phyloP scores from a whole-genome alignment of 2,113 vertebrate genomes.

The Sinocyclocheilus anophthalmus region DNA sequence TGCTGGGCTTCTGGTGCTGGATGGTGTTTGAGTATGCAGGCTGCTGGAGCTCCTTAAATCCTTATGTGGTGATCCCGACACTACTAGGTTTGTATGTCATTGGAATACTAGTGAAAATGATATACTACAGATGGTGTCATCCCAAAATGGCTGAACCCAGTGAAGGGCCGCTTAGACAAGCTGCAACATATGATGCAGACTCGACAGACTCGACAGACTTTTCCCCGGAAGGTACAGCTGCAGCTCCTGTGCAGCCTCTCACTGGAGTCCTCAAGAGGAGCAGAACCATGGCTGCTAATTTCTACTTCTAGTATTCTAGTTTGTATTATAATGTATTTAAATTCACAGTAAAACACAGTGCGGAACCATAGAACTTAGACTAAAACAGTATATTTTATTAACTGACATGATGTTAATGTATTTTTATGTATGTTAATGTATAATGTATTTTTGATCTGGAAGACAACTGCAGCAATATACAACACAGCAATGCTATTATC shows the following conservation, averaged over 20 bases:
- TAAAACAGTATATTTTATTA: too few species aligned
- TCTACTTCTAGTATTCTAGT: slow-evolving; percentile 53
- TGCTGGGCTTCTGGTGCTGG: slow-evolving; percentile 75
- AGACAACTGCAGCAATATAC: too few species aligned
- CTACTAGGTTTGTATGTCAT: accelerated
- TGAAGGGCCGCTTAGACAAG: neutral
- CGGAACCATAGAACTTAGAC: too few species aligned
- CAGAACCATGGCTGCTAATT: slow-evolving; percentile 6
- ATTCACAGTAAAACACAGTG: too few species aligned
- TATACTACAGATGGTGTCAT: slow-evolving; percentile 66
- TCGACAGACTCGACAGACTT: neutral
- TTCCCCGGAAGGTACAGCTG: neutral
- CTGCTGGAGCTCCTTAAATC: accelerated
- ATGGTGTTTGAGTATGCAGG: slow-evolving; percentile 37
- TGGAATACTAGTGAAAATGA: slow-evolving; percentile 53
- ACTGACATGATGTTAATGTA: too few species aligned
- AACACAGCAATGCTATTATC: too few species aligned
- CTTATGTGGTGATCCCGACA: neutral
- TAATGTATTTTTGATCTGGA: too few species aligned
- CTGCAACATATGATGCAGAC: neutral
- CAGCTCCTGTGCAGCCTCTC: neutral
- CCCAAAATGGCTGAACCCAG: slow-evolving; percentile 52
- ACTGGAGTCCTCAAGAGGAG: neutral
- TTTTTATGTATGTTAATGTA: too few species aligned
- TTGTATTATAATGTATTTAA: neutral